These are phyloP conservation scores for Myocastor coypus DNA, from an alignment of 2,113 vertebrate species.

Conservation along the genomic window DNA sequence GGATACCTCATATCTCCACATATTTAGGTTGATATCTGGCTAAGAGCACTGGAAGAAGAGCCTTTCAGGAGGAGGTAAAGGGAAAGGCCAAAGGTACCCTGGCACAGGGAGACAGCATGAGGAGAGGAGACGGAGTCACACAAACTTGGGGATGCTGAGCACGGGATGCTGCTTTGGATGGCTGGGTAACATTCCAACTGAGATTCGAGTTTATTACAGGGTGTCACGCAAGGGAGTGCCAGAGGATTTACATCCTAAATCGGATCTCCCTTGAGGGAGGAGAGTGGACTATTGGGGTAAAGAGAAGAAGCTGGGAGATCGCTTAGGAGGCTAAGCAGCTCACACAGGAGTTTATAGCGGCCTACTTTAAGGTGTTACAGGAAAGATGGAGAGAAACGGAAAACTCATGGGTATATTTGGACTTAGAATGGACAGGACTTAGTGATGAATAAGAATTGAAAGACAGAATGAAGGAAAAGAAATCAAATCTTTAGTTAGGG, in stretches of 20 bases:
- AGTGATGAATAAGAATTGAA: not conserved
- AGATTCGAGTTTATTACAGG: not conserved
- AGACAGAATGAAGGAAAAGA: slow-evolving; percentile 6
- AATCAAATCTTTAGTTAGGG: not conserved
- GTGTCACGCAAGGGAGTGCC: not conserved
- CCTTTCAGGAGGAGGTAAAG: not conserved
- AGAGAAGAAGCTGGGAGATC: not conserved
- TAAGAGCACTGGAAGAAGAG: not conserved
- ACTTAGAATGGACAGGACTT: not conserved
- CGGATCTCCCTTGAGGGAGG: not conserved
- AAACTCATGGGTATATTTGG: not conserved
- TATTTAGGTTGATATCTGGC: not conserved
- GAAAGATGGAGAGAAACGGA: not conserved
- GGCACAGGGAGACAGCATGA: not conserved
- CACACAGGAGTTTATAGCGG: not conserved
- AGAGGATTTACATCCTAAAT: slow-evolving; percentile 36
- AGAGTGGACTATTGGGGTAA: not conserved
- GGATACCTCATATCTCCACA: not conserved
- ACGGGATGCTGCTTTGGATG: not conserved
- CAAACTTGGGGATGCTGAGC: not conserved
- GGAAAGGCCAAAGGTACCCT: not conserved
- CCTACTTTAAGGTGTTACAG: slow-evolving; percentile 20
- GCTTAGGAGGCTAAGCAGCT: not conserved
- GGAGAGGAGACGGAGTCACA: not conserved
- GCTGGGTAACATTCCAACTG: slow-evolving; percentile 29